A percentile compares a stretch with the other conserved stretches of the same genome.
phyloP scores from a whole-genome alignment of 2,113 vertebrate genomes.

The Archocentrus centrarchus region DNA sequence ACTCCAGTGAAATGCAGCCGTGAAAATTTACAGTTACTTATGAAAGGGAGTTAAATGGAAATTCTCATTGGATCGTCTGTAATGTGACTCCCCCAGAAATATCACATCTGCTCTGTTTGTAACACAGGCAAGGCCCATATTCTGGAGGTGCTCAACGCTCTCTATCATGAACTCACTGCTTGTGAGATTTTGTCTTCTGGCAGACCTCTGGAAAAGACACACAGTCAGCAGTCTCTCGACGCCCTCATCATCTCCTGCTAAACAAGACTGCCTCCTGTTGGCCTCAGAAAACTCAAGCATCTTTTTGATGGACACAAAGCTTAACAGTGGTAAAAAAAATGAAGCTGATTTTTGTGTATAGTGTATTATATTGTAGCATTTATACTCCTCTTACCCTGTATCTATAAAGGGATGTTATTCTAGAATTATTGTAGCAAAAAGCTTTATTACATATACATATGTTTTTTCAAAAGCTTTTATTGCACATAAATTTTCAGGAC shows the following conservation, averaged over 20 bases:
- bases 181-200: slow-evolving; percentile 84
- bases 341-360: slow-evolving; percentile 41
- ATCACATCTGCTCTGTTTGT: slow-evolving; percentile 40
- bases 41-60: slow-evolving; percentile 4
- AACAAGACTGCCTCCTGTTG: slow-evolving; percentile 64
- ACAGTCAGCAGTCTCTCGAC: slow-evolving; percentile 71
- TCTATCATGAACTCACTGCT: slow-evolving; percentile 86
- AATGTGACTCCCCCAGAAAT: slow-evolving; percentile 6
- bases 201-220: slow-evolving; percentile 69
- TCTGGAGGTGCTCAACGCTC: slow-evolving; percentile 85
- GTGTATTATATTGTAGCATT: slow-evolving; percentile 51
- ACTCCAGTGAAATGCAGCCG: slow-evolving; percentile 31
- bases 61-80: background rate
- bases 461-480: slow-evolving; percentile 25
- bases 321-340: background rate
- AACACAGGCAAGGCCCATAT: slow-evolving; percentile 82
- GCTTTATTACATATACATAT: slow-evolving; percentile 18
- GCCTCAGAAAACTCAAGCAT: background rate
- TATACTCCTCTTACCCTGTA: slow-evolving; percentile 26
- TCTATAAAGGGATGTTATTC: slow-evolving; percentile 36
- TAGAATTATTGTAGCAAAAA: slow-evolving; percentile 33
- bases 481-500: slow-evolving; percentile 33
- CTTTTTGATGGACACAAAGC: background rate
- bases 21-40: slow-evolving; percentile 28
- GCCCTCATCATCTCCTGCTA: slow-evolving; percentile 77